phyloP scores from a whole-genome alignment of 2,113 vertebrate species.

The Pangasianodon gigas region DNA sequence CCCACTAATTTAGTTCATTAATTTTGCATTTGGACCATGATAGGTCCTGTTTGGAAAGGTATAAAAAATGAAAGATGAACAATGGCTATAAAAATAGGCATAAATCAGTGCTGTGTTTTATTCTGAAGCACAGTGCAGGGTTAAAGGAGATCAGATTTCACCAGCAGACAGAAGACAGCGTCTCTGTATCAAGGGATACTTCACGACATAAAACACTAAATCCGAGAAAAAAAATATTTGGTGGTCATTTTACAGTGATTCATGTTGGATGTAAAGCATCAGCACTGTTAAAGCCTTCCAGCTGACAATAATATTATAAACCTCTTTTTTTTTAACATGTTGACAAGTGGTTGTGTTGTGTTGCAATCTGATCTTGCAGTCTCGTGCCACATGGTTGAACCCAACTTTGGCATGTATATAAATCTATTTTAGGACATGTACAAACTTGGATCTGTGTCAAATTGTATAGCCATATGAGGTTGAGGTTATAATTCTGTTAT shows the following conservation, averaged over 20 bases:
- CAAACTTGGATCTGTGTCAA: constrained; percentile 2
- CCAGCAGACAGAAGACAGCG: constrained; percentile 16
- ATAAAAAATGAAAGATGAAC: not conserved
- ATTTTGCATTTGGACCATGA: not conserved
- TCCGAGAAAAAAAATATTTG: not conserved
- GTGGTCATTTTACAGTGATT: constrained; percentile 28
- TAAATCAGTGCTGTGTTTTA: constrained; percentile 13
- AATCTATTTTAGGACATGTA: constrained; percentile 21
- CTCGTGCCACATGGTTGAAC: constrained; percentile 15
- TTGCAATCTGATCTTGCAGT: not conserved
- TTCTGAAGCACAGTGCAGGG: constrained; percentile 21
- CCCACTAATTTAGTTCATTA: not conserved
- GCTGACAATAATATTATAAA: not conserved
- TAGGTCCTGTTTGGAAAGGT: not conserved
- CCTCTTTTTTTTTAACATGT: not conserved
- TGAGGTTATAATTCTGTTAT: not conserved
- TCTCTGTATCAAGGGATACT: constrained; percentile 37
- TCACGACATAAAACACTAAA: constrained; percentile 27
- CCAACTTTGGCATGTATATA: constrained; percentile 10
- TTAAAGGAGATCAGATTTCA: constrained; percentile 39
- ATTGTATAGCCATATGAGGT: constrained; percentile 14
- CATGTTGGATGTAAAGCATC: constrained; percentile 12
- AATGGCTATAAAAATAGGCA: constrained; percentile 10
- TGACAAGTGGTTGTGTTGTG: not conserved
- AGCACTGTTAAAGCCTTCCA: not conserved